Conservation (phyloP, 2,113 vertebrate genomes). For the Chascanopsetta lugubris region DNA sequence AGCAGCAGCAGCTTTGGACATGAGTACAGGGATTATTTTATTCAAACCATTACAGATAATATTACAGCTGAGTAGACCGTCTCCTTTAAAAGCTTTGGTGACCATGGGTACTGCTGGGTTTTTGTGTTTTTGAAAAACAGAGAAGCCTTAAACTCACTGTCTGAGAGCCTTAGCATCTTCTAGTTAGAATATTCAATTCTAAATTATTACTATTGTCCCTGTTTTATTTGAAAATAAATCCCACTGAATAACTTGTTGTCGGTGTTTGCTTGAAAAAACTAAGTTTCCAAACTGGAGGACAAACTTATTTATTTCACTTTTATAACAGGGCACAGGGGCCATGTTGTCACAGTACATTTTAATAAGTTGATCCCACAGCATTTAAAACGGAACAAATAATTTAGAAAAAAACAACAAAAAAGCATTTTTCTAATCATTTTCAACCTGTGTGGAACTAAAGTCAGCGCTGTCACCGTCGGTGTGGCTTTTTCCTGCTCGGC, state of each 20-base stretch:
- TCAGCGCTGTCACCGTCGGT: constrained; percentile 6
- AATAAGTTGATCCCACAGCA: constrained; percentile 50
- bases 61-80: neutral
- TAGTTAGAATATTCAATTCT: constrained; percentile 48
- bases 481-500: constrained; percentile 14
- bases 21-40: neutral
- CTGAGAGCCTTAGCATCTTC: constrained; percentile 11
- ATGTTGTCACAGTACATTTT: constrained; percentile 54
- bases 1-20: neutral
- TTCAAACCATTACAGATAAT: neutral
- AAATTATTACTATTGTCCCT: neutral
- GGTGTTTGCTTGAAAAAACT: neutral
- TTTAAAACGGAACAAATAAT: constrained; percentile 61
- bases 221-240: constrained; percentile 46
- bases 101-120: neutral
- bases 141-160: constrained; percentile 49
- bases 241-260: neutral
- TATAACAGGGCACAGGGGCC: constrained; percentile 26
- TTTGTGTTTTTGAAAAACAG: neutral
- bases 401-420: too few species aligned
- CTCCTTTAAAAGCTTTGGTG: neutral
- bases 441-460: neutral
- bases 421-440: constrained; percentile 58
- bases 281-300: constrained; percentile 21
- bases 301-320: constrained; percentile 64